Percentiles rank a stretch among this genome's conserved stretches.
Evolutionary conservation across 2,797 vertebrate species (phyloP).

Genomic region (Etheostoma nigrum): DNA sequence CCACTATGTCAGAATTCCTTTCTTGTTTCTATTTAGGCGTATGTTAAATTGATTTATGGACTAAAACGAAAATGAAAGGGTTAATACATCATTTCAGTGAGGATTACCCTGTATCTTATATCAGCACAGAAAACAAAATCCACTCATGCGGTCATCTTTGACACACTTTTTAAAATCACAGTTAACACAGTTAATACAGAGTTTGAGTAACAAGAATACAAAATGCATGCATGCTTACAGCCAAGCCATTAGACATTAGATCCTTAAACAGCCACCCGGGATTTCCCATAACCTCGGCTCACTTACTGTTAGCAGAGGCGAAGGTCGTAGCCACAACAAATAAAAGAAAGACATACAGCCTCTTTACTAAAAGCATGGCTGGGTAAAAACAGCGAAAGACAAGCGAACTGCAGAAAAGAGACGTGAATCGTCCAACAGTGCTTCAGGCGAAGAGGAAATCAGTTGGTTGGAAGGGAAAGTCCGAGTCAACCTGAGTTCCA

Average conservation of each 20-base stretch:
- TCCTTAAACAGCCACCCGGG: slow-evolving; percentile 2
- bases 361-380: slow-evolving; percentile 36
- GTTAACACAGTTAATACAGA: neutral
- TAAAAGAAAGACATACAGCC: slow-evolving; percentile 31
- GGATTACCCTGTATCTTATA: neutral
- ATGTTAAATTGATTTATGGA: neutral
- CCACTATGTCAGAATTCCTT: neutral
- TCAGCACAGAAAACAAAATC: neutral
- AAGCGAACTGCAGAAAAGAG: neutral
- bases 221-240: neutral
- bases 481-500: slow-evolving; percentile 1
- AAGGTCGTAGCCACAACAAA: slow-evolving; percentile 7
- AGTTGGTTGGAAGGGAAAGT: slow-evolving; percentile 19
- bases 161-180: neutral
- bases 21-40: neutral
- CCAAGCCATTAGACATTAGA: neutral
- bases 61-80: slow-evolving; percentile 24
- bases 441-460: neutral
- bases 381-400: too few relatives aligned
- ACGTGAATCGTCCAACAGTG: too few relatives aligned
- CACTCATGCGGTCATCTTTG: neutral
- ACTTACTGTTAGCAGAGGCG: slow-evolving; percentile 69
- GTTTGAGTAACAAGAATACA: too few relatives aligned
- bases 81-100: neutral
- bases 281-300: slow-evolving; percentile 12